Conservation (phyloP, 2,888 invertebrate species). For the Oscheius onirici region DNA sequence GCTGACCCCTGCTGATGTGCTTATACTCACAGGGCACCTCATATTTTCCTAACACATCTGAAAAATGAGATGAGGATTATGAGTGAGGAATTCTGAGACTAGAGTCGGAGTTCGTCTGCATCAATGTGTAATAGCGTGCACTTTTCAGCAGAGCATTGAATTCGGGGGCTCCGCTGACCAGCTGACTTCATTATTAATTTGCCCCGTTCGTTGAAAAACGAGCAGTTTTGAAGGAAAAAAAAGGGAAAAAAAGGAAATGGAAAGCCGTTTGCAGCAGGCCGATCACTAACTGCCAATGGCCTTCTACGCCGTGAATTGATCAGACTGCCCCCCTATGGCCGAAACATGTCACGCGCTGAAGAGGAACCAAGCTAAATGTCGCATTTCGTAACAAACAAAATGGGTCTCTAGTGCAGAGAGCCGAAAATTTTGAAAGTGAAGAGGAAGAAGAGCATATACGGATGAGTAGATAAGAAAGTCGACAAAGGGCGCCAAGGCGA, state of each 20-base stretch:
- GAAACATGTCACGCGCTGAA: conserved; percentile 19
- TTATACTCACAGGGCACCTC: conserved; percentile 14
- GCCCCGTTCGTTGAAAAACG: not conserved
- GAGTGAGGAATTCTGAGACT: not conserved
- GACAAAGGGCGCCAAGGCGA: not conserved
- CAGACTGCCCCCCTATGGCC: conserved; percentile 8
- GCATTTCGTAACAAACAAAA: conserved; percentile 10
- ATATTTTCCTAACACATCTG: conserved; percentile 11
- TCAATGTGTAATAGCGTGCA: conserved; percentile 18
- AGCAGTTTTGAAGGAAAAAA: too few species aligned
- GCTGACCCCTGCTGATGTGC: conserved; percentile 9
- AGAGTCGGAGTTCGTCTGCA: not conserved
- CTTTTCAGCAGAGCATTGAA: conserved; percentile 11
- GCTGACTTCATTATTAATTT: conserved; percentile 9
- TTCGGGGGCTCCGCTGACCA: not conserved
- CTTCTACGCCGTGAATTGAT: conserved; percentile 20
- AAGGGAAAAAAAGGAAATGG: too few species aligned
- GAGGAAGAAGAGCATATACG: not conserved
- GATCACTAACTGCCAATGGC: not conserved
- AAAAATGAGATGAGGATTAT: not conserved
- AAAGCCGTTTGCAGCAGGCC: too few species aligned
- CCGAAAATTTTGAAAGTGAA: not conserved
- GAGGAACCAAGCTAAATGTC: not conserved
- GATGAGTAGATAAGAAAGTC: not conserved
- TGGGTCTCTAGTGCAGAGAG: not conserved